Percentiles rank a stretch among this genome's conserved stretches.
These are phyloP conservation scores for Acanthisitta chloris DNA, from an alignment of 2,113 vertebrate genomes.

Conservation along the genomic window DNA sequence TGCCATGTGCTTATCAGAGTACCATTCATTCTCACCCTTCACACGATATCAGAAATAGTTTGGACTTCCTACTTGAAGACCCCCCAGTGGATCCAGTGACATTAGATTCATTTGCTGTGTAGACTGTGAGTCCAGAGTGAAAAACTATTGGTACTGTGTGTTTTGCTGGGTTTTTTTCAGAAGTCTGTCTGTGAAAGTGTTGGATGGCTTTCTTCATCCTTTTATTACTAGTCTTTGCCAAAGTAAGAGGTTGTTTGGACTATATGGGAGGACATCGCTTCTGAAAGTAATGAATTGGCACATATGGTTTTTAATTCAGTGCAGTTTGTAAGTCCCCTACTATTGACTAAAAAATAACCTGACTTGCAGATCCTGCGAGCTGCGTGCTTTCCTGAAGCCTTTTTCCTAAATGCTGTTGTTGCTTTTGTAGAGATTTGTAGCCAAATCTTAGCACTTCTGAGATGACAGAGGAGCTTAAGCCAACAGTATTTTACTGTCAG, in stretches of 20 bases:
- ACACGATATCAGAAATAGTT: background rate
- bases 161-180: background rate
- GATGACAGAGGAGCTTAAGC: background rate
- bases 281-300: background rate
- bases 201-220: background rate
- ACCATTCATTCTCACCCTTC: background rate
- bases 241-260: background rate
- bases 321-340: background rate
- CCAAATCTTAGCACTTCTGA: background rate
- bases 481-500: background rate
- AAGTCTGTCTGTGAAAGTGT: background rate
- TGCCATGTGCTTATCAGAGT: background rate
- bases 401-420: background rate
- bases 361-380: background rate
- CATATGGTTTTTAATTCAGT: background rate
- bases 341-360: background rate
- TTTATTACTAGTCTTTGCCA: background rate
- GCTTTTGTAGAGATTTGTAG: background rate
- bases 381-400: background rate
- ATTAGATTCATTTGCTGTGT: background rate
- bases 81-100: background rate
- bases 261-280: background rate
- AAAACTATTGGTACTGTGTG: background rate
- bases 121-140: background rate
- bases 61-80: background rate